Conservation (phyloP, 1,140 invertebrate genomes). For the Gonatopus flavifemur region DNA sequence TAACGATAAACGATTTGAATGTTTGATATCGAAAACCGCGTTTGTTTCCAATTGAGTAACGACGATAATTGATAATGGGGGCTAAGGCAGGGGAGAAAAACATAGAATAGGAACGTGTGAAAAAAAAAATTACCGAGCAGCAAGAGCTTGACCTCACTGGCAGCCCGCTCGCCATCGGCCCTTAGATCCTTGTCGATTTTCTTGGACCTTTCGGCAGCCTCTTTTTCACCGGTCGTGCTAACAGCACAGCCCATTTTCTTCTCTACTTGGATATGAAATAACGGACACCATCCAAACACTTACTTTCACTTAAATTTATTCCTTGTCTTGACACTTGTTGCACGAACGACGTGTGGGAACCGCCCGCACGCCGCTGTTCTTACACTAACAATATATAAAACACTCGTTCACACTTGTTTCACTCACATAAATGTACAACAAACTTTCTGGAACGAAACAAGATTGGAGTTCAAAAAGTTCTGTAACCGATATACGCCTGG, state of each 20-base stretch:
- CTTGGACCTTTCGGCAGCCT: constrained; percentile 80
- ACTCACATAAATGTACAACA: not conserved
- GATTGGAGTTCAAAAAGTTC: too few species aligned
- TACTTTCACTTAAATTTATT: not conserved
- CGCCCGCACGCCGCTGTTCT: constrained; percentile 43
- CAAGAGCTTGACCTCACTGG: constrained; percentile 86
- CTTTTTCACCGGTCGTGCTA: constrained; percentile 79
- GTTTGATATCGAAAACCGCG: not conserved
- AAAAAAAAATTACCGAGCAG: constrained; percentile 70
- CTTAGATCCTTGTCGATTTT: constrained; percentile 85
- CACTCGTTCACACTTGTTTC: not conserved
- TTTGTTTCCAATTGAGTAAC: not conserved
- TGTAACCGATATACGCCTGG: too few species aligned
- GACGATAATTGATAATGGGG: not conserved
- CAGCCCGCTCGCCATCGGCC: constrained; percentile 80
- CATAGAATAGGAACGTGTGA: not conserved
- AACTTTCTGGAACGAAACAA: too few species aligned
- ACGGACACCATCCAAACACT: constrained; percentile 19
- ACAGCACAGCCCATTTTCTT: constrained; percentile 81
- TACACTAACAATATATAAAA: constrained; percentile 5
- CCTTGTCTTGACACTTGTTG: constrained; percentile 51
- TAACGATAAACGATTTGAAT: too few species aligned
- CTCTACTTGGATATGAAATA: constrained; percentile 10
- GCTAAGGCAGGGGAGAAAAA: not conserved
- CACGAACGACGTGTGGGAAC: constrained; percentile 45